A percentile compares a stretch with the other conserved stretches of the same genome.
Conservation (phyloP, 1,140 invertebrate species). For the Heliothis subflexa region DNA sequence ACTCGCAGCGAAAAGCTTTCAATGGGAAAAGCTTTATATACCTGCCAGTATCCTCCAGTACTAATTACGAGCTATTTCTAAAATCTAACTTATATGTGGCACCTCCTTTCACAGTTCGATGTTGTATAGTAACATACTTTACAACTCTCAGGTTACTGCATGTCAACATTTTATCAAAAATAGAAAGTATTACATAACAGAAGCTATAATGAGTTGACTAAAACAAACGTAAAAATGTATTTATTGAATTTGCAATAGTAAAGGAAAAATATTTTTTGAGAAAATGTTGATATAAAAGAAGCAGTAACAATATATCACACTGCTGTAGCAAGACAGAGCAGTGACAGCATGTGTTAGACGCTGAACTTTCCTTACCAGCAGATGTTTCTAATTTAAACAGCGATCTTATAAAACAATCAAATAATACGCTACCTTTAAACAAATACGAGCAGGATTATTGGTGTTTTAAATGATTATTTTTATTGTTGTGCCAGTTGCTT, state of each 20-base stretch:
- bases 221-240: too few species aligned
- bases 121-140: slow-evolving; percentile 43
- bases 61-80: slow-evolving; percentile 43
- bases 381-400: slow-evolving; percentile 28
- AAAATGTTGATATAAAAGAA: slow-evolving; percentile 29
- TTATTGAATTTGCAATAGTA: too few species aligned
- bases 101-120: slow-evolving; percentile 46
- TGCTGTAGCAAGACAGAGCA: slow-evolving; percentile 41
- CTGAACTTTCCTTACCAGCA: slow-evolving; percentile 25
- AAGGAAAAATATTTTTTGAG: slow-evolving; percentile 1
- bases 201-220: too few species aligned
- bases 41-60: slow-evolving; percentile 44
- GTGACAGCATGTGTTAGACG: slow-evolving; percentile 41
- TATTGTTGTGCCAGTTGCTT: slow-evolving; percentile 11
- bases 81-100: slow-evolving; percentile 46
- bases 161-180: slow-evolving; percentile 50
- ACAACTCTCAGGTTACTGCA: slow-evolving; percentile 27
- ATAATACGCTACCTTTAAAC: slow-evolving; percentile 24
- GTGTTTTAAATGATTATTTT: not conserved
- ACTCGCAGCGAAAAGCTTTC: too few species aligned
- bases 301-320: slow-evolving; percentile 32
- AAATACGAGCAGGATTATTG: not conserved
- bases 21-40: too few species aligned
- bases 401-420: slow-evolving; percentile 18
- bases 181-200: not conserved